Conservation (phyloP, 2,113 vertebrate species). For the Arenaria interpres region DNA sequence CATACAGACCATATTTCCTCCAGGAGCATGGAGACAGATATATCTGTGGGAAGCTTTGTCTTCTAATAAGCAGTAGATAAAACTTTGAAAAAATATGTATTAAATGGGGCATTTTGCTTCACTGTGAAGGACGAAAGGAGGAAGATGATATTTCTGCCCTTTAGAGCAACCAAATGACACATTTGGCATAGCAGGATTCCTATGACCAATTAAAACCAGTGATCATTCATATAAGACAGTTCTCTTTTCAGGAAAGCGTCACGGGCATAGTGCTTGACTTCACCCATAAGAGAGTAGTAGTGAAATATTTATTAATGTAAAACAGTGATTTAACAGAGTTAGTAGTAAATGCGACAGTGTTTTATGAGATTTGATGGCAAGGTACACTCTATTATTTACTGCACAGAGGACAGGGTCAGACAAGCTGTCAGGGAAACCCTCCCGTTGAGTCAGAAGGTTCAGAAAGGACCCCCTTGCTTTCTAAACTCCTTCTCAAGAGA, state of each 20-base stretch:
- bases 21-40: not conserved
- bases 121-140: not conserved
- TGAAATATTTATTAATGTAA: too few relatives aligned
- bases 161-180: not conserved
- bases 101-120: not conserved
- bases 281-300: too few relatives aligned
- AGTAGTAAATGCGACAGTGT: too few relatives aligned
- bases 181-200: not conserved
- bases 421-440: too few relatives aligned
- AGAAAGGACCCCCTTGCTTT: too few relatives aligned
- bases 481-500: too few relatives aligned
- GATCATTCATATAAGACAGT: not conserved
- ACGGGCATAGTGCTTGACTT: too few relatives aligned
- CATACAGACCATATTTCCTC: not conserved
- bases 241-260: not conserved
- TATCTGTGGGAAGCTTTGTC: not conserved
- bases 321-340: too few relatives aligned
- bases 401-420: too few relatives aligned
- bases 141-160: not conserved
- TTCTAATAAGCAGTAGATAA: not conserved
- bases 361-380: too few relatives aligned
- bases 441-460: too few relatives aligned
- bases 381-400: too few relatives aligned
- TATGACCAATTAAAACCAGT: not conserved
- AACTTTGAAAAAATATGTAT: not conserved